phyloP scores from a whole-genome alignment of 2,113 vertebrate species.

The Herpetotheres cachinnans region DNA sequence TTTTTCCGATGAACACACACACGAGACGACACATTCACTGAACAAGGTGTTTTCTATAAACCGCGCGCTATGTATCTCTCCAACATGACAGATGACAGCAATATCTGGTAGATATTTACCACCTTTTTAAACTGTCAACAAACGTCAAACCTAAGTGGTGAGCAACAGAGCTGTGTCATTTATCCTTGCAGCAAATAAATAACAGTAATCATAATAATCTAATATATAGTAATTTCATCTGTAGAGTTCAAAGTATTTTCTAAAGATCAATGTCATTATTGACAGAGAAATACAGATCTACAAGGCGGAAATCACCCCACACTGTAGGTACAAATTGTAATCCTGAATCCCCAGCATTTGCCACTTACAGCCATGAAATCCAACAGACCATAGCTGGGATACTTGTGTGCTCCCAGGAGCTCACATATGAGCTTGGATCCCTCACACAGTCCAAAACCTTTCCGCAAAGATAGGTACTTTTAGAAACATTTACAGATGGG shows the following conservation, averaged over 20 bases:
- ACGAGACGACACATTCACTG: not conserved
- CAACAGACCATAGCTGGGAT: rapidly evolving
- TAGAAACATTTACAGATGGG: not conserved
- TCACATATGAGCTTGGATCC: not conserved
- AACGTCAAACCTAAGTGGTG: not conserved
- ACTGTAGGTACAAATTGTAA: rapidly evolving
- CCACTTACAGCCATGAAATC: not conserved
- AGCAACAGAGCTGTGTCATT: not conserved
- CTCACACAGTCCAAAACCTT: not conserved
- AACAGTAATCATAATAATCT: not conserved
- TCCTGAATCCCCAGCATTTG: not conserved
- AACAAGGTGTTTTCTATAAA: not conserved
- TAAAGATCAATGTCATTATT: not conserved
- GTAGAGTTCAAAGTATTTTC: not conserved
- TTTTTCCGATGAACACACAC: not conserved
- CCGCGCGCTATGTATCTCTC: not conserved
- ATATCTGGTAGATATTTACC: not conserved
- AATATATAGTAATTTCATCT: not conserved
- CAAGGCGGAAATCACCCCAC: not conserved
- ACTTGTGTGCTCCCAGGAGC: not conserved
- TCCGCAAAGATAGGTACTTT: not conserved
- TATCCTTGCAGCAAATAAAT: not conserved
- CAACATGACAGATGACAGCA: not conserved
- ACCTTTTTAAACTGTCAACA: not conserved
- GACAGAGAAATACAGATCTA: not conserved